Percentiles rank a stretch among this genome's conserved stretches.
Evolutionary conservation across 2,113 vertebrate species (phyloP).

Genomic region (Ardeotis arabs): DNA sequence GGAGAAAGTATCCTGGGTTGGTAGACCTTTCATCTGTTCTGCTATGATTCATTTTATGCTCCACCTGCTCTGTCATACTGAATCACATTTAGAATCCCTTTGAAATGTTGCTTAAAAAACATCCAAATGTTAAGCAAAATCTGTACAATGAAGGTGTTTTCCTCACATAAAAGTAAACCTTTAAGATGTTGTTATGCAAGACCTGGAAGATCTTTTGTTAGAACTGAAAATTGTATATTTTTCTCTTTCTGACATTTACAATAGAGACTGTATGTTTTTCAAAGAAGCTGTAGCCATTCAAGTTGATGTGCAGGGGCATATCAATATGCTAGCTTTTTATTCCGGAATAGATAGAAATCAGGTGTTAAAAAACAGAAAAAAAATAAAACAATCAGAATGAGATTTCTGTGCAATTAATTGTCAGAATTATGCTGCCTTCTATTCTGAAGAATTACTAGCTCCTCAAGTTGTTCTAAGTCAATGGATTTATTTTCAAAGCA

Average conservation of each 20-base stretch:
- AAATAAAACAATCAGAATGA: not conserved
- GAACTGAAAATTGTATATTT: not conserved
- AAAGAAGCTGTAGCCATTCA: not conserved
- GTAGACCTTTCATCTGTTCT: constrained; percentile 29
- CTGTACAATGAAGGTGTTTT: not conserved
- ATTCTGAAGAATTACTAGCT: not conserved
- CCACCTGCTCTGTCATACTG: constrained; percentile 4
- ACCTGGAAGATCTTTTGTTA: not conserved
- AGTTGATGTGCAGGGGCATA: not conserved
- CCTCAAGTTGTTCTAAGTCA: not conserved
- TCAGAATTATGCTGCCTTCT: not conserved
- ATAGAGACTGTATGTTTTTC: not conserved
- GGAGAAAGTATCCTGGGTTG: constrained; percentile 7
- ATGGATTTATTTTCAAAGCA: not conserved
- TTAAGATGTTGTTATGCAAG: not conserved
- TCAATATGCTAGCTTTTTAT: not conserved
- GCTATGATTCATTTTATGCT: constrained; percentile 20
- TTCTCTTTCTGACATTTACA: not conserved
- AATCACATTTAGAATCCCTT: constrained; percentile 13
- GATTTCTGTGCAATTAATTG: not conserved
- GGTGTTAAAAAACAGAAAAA: not conserved
- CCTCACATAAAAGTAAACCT: not conserved
- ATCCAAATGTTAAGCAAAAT: not conserved
- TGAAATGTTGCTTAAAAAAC: not conserved
- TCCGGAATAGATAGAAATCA: not conserved